A percentile compares a stretch with the other conserved stretches of the same genome.
Evolutionary conservation across 2,113 vertebrate species (phyloP).

Genomic region (rat (Rattus norvegicus)): GRCr8 NC_086025.1:126657001-126657500

Average conservation of each 20-base stretch:
- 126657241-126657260: background rate
- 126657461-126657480: background rate
- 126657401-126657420: background rate
- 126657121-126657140: no score
- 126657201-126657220: background rate
- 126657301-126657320: background rate
- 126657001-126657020: background rate
- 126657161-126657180: no score
- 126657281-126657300: slow-evolving; percentile 8
- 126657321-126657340: slow-evolving; percentile 26
- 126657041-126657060: background rate
- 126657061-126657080: background rate
- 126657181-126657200: background rate
- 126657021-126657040: background rate
- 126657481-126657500: background rate
- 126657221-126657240: background rate
- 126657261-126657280: slow-evolving; percentile 4
- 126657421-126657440: background rate
- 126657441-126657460: background rate
- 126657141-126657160: no score
- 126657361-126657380: background rate
- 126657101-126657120: background rate
- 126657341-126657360: background rate
- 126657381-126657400: background rate
- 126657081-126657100: background rate